Evolutionary conservation across 1,140 invertebrate genomes (phyloP), one percentile per base, ranked within the genome.

Genomic region (Tetraneura akinire): DNA sequence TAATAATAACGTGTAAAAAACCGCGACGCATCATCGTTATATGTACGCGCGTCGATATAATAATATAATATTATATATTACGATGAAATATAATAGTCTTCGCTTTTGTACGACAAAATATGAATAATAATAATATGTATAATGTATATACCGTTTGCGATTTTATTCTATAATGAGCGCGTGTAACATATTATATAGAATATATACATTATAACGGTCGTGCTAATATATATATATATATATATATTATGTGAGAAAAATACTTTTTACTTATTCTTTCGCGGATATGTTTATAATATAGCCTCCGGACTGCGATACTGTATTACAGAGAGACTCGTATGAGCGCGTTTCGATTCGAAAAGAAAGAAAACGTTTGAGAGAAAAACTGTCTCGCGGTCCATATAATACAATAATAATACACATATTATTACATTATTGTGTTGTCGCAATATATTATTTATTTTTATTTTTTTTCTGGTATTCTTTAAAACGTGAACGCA

Each of bases 91-190:
- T n/a, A n/a, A n/a, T n/a, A n/a, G 32, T 37, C 32, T 37, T 37
- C 32, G 32, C 8, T 37, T 37, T 4, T 8, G 32, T 37, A 37
- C 32, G 32, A 4, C 8, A 37, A 37, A 37, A 37, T 37, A 37
- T 37, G 8, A 37, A 37, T 4, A 4, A 37, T 37, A 37, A 37
- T 18, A 62, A 62, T 32, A 32, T 62, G 16, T n/a, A 62, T 26
- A 26, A 16, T 26, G 16, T 60, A 26, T n/a, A n/a, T n/a, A 16
- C 16, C 26, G 21, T 29, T 66, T 23, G 14, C n/a, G 21, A 68
- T 73, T 73, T 73, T 73, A 55, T 76, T 76, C 57, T 76, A n/a
- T n/a, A 76, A 76, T 76, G 73, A 76, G 73, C 73, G n/a, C 26
- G 68, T n/a, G 11, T 26, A n/a, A 6, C 64, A 32, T 32, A 64